Conservation (phyloP, 2,797 vertebrate genomes). For the Apogon talboti region DNA sequence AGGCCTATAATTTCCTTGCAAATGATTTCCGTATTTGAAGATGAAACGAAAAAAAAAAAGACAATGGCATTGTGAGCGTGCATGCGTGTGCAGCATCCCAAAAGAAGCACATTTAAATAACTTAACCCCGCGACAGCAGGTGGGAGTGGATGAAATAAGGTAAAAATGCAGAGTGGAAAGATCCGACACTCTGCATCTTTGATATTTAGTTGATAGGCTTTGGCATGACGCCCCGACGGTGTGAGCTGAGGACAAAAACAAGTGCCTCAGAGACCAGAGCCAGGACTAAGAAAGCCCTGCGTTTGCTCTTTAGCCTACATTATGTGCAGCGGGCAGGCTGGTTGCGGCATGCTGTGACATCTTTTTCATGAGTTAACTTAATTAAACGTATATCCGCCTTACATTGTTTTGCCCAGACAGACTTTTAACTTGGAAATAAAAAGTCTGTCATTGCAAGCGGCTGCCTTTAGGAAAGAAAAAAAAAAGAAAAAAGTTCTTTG, state of each 20-base stretch:
- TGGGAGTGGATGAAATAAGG: slow-evolving; percentile 88
- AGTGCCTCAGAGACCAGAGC: slow-evolving; percentile 70
- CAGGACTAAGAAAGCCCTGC: slow-evolving; percentile 66
- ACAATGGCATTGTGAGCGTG: slow-evolving; percentile 87
- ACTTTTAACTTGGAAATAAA: slow-evolving; percentile 59
- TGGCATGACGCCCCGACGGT: slow-evolving; percentile 83
- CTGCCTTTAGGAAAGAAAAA: background rate
- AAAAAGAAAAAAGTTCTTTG: background rate
- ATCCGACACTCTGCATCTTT: slow-evolving; percentile 87
- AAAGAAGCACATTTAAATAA: slow-evolving; percentile 91
- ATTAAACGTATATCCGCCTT: slow-evolving; percentile 83
- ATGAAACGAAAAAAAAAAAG: slow-evolving; percentile 89
- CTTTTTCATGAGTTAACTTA: slow-evolving; percentile 84
- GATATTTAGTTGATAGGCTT: slow-evolving; percentile 90
- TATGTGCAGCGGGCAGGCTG: slow-evolving; percentile 69
- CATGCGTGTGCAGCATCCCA: slow-evolving; percentile 80
- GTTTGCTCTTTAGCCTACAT: slow-evolving; percentile 66
- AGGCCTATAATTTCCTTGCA: slow-evolving; percentile 97
- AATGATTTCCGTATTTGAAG: slow-evolving; percentile 94
- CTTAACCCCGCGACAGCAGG: slow-evolving; percentile 94
- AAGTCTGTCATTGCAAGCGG: slow-evolving; percentile 5
- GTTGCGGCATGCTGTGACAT: slow-evolving; percentile 80
- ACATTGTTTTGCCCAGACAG: slow-evolving; percentile 70
- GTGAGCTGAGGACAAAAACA: slow-evolving; percentile 77
- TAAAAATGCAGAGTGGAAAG: slow-evolving; percentile 87